Evolutionary conservation across 2,113 vertebrate genomes (phyloP), one percentile per base, ranked within the genome.

Genomic region (Buteo buteo): DNA sequence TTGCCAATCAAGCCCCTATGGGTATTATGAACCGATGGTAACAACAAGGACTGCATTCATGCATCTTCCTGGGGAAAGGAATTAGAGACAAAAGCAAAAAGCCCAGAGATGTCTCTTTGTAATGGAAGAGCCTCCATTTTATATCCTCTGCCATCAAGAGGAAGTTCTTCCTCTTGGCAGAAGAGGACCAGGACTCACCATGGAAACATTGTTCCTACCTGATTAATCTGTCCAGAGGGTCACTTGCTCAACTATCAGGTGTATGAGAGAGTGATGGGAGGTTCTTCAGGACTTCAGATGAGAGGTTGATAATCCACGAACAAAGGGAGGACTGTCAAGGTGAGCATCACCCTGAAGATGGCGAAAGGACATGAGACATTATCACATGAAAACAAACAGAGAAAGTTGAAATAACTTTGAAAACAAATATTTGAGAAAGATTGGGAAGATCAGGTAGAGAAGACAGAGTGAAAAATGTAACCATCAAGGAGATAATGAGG

Each of bases 401-500:
- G 20, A 70, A 84, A 62, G 62, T 42, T 92, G 65, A 86, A 94
- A 67, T 82, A 80, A 58, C 44, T 57, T 78, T 59, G 50, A 91
- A 71, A 83, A 82, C 40, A 94, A 90, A 92, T 11, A 10, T 88
- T 95, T 98, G 72, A 78, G 85, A 96, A 94, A 42, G 71, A 96
- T 82, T 62, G 16, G 81, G 40, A 81, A 64, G 44, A 93, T 94
- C 81, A 85, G 88, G 74, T 55, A 81, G 45, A 89, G 88, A 97
- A 94, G 84, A 72, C 52, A 31, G 79, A 90, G 62, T 91, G 79
- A 96, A 96, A 97, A 97, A 91, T 80, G 89, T 73, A 92, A 21
- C 58, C 21, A 26, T 93, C 82, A 76, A 87, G 73, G 67, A 97
- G 95, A 97, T 95, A 96, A 97, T 93, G 87, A 97, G 72, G 92